phyloP scores from a whole-genome alignment of 2,888 invertebrate genomes.

The Oxyteleia sp. region DNA sequence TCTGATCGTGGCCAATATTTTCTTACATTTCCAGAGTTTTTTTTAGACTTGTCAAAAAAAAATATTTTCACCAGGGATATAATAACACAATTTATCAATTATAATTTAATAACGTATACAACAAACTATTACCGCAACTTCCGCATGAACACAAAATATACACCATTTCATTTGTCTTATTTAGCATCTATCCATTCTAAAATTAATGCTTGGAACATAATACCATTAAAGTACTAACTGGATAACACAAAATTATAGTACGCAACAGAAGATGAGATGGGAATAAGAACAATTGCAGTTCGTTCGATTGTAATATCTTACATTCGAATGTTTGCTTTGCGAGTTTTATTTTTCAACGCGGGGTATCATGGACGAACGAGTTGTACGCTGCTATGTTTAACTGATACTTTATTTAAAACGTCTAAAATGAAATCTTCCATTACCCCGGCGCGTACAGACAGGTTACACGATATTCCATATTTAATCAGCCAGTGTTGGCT shows the following conservation, averaged over 20 bases:
- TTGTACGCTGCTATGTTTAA: conserved; percentile 39
- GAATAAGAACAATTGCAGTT: conserved; percentile 40
- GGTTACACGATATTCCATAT: conserved; percentile 71
- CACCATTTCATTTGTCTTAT: no score
- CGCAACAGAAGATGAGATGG: conserved; percentile 6
- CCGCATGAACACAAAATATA: no score
- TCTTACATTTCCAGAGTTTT: no score
- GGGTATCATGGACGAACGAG: conserved; percentile 23
- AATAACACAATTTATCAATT: no score
- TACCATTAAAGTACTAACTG: conserved; percentile 23
- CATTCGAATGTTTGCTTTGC: conserved; percentile 51
- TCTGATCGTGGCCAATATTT: no score
- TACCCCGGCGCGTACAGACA: conserved; percentile 58
- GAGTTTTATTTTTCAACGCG: conserved; percentile 51
- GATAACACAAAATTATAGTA: conserved; percentile 35
- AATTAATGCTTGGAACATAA: no score
- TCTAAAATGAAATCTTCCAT: conserved; percentile 71
- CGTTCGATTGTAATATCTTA: conserved; percentile 49
- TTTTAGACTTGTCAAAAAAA: no score
- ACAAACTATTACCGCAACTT: no score
- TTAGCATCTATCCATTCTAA: no score
- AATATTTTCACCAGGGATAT: no score
- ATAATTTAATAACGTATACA: no score
- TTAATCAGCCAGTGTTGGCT: conserved; percentile 57
- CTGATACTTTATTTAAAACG: conserved; percentile 70